phyloP scores from a whole-genome alignment of 2,797 vertebrate species.

The Triplophysa bombifrons region DNA sequence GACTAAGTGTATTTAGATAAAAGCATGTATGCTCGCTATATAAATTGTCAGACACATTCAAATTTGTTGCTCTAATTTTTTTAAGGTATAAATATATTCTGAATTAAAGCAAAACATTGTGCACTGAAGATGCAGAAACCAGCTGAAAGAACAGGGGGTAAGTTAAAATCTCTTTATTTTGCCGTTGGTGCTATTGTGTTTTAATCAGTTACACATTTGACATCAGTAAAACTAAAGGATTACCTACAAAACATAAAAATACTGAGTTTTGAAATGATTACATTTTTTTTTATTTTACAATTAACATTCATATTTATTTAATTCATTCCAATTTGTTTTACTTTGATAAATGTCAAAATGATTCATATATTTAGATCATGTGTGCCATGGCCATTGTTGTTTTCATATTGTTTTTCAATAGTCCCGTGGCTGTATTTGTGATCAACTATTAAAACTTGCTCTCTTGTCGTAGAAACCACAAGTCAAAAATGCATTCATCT shows the following conservation, averaged over 20 bases:
- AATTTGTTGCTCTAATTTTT: background rate
- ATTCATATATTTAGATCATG: background rate
- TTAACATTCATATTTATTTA: too few relatives aligned
- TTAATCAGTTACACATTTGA: background rate
- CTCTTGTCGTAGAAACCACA: conserved; percentile 21
- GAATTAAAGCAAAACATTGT: background rate
- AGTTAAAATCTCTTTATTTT: background rate
- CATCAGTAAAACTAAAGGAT: background rate
- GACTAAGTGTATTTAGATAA: too few relatives aligned
- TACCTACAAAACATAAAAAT: too few relatives aligned
- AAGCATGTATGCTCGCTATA: background rate
- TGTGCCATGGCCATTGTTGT: too few relatives aligned
- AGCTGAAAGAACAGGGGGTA: conserved; percentile 12
- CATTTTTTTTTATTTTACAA: too few relatives aligned
- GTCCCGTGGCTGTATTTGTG: background rate
- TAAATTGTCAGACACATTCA: background rate
- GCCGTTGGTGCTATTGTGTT: background rate
- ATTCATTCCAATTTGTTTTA: too few relatives aligned
- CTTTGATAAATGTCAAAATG: too few relatives aligned
- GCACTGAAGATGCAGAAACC: conserved; percentile 19
- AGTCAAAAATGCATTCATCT: too few relatives aligned
- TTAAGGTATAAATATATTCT: background rate
- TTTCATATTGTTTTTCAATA: background rate
- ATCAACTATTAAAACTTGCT: conserved; percentile 14
- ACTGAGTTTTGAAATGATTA: too few relatives aligned